Percentiles rank a stretch among this genome's conserved stretches.
These are phyloP conservation scores for Cistogaster globosa DNA, from an alignment of 2,888 invertebrate genomes.

Conservation along the genomic window DNA sequence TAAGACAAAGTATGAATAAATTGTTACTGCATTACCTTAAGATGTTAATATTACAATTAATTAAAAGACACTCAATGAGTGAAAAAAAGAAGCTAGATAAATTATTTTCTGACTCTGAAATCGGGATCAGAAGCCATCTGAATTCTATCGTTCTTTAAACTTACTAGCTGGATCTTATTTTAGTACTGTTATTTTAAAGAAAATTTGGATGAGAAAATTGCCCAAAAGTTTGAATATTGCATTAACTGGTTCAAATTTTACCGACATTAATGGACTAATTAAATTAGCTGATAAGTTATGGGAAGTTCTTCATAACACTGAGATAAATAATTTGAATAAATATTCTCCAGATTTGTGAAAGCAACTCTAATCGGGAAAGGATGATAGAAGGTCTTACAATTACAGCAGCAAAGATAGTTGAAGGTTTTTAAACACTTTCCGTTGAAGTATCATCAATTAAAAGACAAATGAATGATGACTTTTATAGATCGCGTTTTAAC, in stretches of 20 bases:
- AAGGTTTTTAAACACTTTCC: not conserved
- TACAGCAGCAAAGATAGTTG: not conserved
- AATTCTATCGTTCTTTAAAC: not conserved
- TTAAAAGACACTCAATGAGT: not conserved
- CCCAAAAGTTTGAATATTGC: not conserved
- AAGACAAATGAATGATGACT: not conserved
- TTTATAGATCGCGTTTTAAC: not conserved
- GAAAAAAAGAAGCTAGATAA: constrained; percentile 3
- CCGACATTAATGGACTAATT: not conserved
- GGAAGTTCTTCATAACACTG: not conserved
- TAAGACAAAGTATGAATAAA: not conserved
- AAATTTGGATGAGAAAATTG: not conserved
- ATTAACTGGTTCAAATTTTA: not conserved
- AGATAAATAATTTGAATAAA: no score
- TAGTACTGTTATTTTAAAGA: not conserved
- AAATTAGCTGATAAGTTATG: not conserved
- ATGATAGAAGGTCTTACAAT: not conserved
- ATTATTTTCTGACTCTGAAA: not conserved
- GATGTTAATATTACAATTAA: not conserved
- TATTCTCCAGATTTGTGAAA: no score
- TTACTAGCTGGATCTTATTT: not conserved
- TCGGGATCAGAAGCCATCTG: not conserved
- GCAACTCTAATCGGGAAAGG: no score
- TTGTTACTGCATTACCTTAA: not conserved
- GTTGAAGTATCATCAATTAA: not conserved